Evolutionary conservation across 2,113 vertebrate genomes (phyloP), one percentile per base, ranked within the genome.

Genomic region (Epinephelus cyanopodus): DNA sequence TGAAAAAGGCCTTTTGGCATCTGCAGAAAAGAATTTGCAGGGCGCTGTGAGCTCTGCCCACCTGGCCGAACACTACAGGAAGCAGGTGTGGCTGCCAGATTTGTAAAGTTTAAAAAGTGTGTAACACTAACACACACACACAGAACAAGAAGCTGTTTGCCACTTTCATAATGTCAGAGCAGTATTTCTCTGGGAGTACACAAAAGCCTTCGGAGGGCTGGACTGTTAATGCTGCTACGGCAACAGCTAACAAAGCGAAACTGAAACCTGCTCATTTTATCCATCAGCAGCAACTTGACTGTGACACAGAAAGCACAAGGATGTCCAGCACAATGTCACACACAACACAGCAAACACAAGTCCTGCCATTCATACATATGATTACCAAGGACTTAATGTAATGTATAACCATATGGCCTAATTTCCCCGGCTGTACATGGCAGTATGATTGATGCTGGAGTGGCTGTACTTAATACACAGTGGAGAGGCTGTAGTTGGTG

Each of bases 381-480:
- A 81, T 87, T 62, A 70, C 57, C 29, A 42, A 73, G 58, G 48
- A 56, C 69, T 56, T 58, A 39, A 68, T 5, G 14, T 61, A 67
- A 70, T 42, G 27, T 68, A 52, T 15, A 57, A 74, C 25, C 80
- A 81, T 64, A 64, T 86, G 88, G 83, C 68, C 87, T 75, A 48
- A 83, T 87, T 91, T 73, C 74, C 39, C 64, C 39, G 29, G 19
- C 64, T 15, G 1, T 58, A 58, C 65, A 71, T 63, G 45, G 53
- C 76, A 77, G 47, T 39, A 60, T 81, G 87, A 91, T 86, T 79
- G 66, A 91, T 90, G 79, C 37, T 47, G 14, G 45, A 72, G 71
- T 62, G 23, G 78, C 33, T 80, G 1, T 61, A 47, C 60, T 78
- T 77, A 83, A 86, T 78, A 74, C 29, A 82, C 74, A 74, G 77